Evolutionary conservation across 2,888 invertebrate species (phyloP), one percentile per base, ranked within the genome.

Genomic region (Hypsopygia costalis): DNA sequence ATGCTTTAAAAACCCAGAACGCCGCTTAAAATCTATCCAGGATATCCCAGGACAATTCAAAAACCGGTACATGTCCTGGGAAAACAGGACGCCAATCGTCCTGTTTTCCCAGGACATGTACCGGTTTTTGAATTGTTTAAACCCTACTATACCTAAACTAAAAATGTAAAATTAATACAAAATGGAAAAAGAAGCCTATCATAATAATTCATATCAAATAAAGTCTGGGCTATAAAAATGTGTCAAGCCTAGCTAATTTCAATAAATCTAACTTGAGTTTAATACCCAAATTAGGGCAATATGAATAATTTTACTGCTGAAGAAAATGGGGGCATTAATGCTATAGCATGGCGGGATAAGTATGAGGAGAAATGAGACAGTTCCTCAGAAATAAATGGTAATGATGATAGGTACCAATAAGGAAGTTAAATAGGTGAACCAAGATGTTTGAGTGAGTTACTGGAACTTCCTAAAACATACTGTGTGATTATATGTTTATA

Each of bases 331-430:
- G 47, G 46, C 53, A 47, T 58, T 57, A 47, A 47, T 47, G 46
- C 49, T 43, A 51, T 47, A 47, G 47, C 44, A 41, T 30, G 54
- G 52, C 55, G 41, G 49, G 46, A 50, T 49, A 54, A 55, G 56
- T 55, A 55, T 51, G 53, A 50, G 52, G 58, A 55, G 58, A 65
- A 67, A 64, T 52, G 44, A 57, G 51, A 56, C 44, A 58, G 49
- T 58, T 53, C 44, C 43, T 49, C 46, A 50, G 51, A 62, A 66
- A 66, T 66, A 67, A 62, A 68, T 60, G 67, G 50, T 67, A 66
- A 71, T 68, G 62, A 53, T 62, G 58, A 65, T 69, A 58, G 60
- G 55, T 60, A 55, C 61, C 62, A 62, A 70, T 65, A 61, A 67
- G 58, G 52, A 53, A 58, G 63, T 65, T 59, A 63, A 57, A 63